Evolutionary conservation across 2,888 invertebrate genomes (phyloP).

Genomic region (Alitta virens): DNA sequence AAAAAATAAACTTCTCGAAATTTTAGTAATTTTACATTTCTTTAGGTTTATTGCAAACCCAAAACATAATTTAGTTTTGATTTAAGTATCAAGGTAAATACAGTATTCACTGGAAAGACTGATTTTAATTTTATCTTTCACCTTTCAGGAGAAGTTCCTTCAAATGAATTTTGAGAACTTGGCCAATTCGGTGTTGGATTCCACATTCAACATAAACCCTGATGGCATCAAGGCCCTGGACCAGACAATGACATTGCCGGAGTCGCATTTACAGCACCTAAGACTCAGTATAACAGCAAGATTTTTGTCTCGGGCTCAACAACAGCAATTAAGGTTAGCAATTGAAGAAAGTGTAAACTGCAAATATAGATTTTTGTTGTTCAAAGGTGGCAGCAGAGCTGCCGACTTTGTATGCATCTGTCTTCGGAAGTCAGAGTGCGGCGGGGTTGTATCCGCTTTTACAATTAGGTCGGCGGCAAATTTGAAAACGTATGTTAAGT

Average conservation of each 20-base stretch:
- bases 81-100: too few species aligned
- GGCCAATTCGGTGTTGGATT: conserved; percentile 25
- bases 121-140: too few species aligned
- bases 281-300: conserved; percentile 45
- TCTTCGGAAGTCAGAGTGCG: too few species aligned
- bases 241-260: conserved; percentile 19
- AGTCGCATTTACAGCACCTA: conserved; percentile 30
- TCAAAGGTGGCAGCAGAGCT: background rate
- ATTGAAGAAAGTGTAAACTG: background rate
- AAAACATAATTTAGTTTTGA: too few species aligned
- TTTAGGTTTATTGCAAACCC: too few species aligned
- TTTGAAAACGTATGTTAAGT: too few species aligned
- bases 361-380: background rate
- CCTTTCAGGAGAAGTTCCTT: conserved; percentile 39
- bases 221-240: conserved; percentile 38
- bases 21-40: too few species aligned
- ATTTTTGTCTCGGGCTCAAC: conserved; percentile 33
- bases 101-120: too few species aligned
- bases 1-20: too few species aligned
- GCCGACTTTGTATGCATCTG: too few species aligned
- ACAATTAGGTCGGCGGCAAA: too few species aligned
- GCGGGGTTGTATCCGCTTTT: too few species aligned
- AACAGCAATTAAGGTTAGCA: conserved; percentile 15
- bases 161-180: conserved; percentile 45
- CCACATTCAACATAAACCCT: conserved; percentile 39